Evolutionary conservation across 2,888 invertebrate species (phyloP).

Genomic region (Panopea generosa): DNA sequence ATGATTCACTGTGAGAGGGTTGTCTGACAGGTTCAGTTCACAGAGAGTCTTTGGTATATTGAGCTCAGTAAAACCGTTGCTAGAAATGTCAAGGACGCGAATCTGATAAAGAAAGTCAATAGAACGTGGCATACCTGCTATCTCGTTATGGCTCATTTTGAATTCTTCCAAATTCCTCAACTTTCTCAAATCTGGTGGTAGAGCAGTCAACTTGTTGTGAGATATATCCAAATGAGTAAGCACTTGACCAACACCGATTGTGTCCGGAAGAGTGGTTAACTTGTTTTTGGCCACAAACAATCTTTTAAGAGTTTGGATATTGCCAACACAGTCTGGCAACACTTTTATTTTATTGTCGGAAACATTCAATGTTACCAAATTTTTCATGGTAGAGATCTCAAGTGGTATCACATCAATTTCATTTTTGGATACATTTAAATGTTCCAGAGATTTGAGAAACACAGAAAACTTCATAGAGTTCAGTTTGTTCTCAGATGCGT

Average conservation of each 20-base stretch:
- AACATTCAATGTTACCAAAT: slow-evolving; percentile 77
- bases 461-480: slow-evolving; percentile 79
- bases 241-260: slow-evolving; percentile 76
- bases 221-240: slow-evolving; percentile 77
- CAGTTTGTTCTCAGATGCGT: slow-evolving; percentile 82
- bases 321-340: slow-evolving; percentile 73
- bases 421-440: slow-evolving; percentile 77
- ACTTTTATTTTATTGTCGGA: slow-evolving; percentile 80
- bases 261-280: slow-evolving; percentile 74
- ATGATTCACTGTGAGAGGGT: slow-evolving; percentile 77
- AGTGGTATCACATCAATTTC: slow-evolving; percentile 79
- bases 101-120: slow-evolving; percentile 81
- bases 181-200: slow-evolving; percentile 80
- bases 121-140: slow-evolving; percentile 77
- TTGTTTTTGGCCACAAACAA: slow-evolving; percentile 78
- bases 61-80: slow-evolving; percentile 79
- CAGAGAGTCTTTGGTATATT: slow-evolving; percentile 79
- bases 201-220: slow-evolving; percentile 75
- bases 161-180: slow-evolving; percentile 80
- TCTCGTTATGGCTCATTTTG: slow-evolving; percentile 78
- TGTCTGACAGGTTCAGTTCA: slow-evolving; percentile 77
- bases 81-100: slow-evolving; percentile 76
- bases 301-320: slow-evolving; percentile 76
- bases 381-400: slow-evolving; percentile 79
- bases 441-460: slow-evolving; percentile 72